These are phyloP conservation scores for Orius insidiosus DNA, from an alignment of 1,140 invertebrate genomes.

Conservation along the genomic window DNA sequence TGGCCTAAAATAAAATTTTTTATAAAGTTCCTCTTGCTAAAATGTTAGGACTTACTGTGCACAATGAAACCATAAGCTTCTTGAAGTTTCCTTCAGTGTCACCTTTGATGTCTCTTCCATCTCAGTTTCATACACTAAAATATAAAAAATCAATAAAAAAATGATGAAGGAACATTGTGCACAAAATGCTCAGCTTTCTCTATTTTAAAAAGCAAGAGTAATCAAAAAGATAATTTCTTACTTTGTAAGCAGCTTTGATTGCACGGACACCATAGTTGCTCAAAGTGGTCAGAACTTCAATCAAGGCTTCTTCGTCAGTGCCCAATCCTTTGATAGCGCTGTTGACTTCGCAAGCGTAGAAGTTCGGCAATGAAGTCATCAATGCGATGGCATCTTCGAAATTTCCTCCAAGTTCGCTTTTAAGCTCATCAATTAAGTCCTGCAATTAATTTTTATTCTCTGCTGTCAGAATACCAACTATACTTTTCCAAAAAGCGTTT, in stretches of 20 bases:
- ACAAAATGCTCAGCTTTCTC: no score
- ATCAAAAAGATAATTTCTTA: no score
- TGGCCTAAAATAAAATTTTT: conserved; percentile 37
- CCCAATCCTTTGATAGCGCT: conserved; percentile 58
- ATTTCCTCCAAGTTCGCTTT: conserved; percentile 77
- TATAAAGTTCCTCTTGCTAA: no score
- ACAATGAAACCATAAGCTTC: conserved; percentile 67
- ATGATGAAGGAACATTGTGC: no score
- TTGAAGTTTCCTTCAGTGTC: conserved; percentile 93
- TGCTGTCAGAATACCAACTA: no score
- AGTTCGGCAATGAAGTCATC: conserved; percentile 73
- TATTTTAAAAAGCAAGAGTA: no score
- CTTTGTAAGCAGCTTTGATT: conserved; percentile 31
- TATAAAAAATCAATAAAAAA: no score
- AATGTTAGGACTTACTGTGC: conserved; percentile 25
- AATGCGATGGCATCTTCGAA: conserved; percentile 77
- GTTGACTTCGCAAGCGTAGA: conserved; percentile 70
- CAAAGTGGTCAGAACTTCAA: conserved; percentile 37
- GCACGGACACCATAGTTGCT: conserved; percentile 32
- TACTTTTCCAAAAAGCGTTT: conserved; percentile 67
- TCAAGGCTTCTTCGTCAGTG: conserved; percentile 35
- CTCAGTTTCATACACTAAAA: conserved; percentile 61
- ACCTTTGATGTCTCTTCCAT: conserved; percentile 77
- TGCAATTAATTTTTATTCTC: no score
- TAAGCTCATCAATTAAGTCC: conserved; percentile 81